phyloP scores from a whole-genome alignment of 1,140 invertebrate species.

The Copidosoma floridanum region DNA sequence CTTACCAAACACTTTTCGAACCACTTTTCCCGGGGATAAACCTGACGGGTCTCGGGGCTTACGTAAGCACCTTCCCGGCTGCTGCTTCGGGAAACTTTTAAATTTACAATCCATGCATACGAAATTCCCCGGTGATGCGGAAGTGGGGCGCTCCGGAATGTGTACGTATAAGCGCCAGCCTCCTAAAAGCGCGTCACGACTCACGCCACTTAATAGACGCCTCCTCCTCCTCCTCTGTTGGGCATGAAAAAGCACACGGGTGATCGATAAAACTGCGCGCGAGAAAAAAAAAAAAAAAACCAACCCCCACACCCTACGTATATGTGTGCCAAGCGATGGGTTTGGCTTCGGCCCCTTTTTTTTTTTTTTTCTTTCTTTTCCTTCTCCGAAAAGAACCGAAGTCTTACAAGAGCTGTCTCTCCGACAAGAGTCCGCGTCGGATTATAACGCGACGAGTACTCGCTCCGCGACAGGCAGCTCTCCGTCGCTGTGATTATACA shows the following conservation, averaged over 20 bases:
- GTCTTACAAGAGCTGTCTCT: conserved; percentile 8
- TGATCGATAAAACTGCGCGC: background rate
- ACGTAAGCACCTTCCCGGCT: background rate
- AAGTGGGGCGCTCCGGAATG: background rate
- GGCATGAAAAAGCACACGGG: background rate
- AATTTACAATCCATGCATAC: conserved; percentile 5
- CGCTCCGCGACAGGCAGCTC: too few species aligned
- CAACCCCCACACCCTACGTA: background rate
- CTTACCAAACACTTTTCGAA: too few species aligned
- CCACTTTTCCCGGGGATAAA: too few species aligned
- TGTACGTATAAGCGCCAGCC: too few species aligned
- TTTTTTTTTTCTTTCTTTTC: too few species aligned
- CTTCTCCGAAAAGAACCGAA: too few species aligned
- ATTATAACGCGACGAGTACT: conserved; percentile 11
- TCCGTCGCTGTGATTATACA: too few species aligned
- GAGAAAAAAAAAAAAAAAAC: background rate
- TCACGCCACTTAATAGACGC: background rate
- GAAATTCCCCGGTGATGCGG: too few species aligned
- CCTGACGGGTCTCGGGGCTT: too few species aligned
- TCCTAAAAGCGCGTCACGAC: background rate
- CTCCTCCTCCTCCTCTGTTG: too few species aligned
- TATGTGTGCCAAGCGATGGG: too few species aligned
- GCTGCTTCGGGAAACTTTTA: background rate
- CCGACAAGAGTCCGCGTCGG: conserved; percentile 13
- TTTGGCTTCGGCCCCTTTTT: conserved; percentile 4